Evolutionary conservation across 2,113 vertebrate species (phyloP), one percentile per base, ranked within the genome.

Genomic region (Epinephelus fuscoguttatus): DNA sequence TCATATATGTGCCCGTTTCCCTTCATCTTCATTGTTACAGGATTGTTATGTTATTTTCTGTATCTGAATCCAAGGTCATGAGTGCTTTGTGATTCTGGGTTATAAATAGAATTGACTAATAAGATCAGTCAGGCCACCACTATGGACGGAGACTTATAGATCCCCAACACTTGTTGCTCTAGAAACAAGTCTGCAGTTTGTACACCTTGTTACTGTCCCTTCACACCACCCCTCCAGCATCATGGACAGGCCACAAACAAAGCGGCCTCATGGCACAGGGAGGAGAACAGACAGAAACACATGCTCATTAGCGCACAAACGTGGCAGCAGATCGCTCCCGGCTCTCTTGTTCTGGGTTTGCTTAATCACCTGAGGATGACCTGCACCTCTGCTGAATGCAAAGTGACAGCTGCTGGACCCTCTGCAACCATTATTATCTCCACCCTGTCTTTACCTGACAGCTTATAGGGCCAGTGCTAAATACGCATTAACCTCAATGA

Each of bases 261-360:
- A 42, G 5, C 2, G 0, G 21, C 9, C 49, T 21, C 27, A 2
- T 14, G 53, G 57, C 27, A 42, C 3, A 52, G n/a, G 1, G 19
- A 73, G 3, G 7, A 30, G 8, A 45, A 33, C 6, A 23, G 8
- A 68, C 30, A 13, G 3, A 19, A 18, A n/a, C 1, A 67, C n/a
- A 72, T n/a, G 21, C 40, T 80, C 63, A 78, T 68, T 75, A 52
- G 47, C 13, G 45, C 71, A 70, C 56, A 66, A 25, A 61, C 19
- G 37, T 67, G 68, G 47, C 59, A 27, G 10, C 30, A 18, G 33
- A 33, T 33, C 23, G 30, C 37, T 56, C 13, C 1, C 1, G n/a
- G n/a, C n/a, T 62, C 13, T 27, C n/a, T 6, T 23, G 30, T 5
- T 3, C 25, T 63, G 42, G 59, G 10, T 70, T 21, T 19, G 3